These are phyloP conservation scores for Polydrusus tereticollis DNA, from an alignment of 2,888 invertebrate species.

Conservation along the genomic window DNA sequence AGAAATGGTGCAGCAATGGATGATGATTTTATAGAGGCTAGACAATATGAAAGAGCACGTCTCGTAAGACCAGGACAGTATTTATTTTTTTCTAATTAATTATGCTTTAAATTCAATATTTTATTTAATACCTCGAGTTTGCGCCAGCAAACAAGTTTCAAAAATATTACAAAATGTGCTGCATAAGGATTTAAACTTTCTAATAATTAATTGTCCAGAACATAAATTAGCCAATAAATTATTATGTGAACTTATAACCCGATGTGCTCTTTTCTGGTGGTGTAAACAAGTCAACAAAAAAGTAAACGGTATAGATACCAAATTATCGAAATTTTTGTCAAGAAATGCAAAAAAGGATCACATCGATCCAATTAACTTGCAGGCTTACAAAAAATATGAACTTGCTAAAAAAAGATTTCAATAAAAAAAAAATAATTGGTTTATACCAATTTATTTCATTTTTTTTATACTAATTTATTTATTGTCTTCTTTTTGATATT, in stretches of 20 bases:
- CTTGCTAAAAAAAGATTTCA: too few species aligned
- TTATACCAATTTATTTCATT: too few species aligned
- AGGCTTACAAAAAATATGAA: too few species aligned
- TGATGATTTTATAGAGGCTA: conserved; percentile 22
- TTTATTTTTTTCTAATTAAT: conserved; percentile 1
- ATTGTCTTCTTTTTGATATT: too few species aligned
- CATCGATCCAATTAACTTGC: too few species aligned
- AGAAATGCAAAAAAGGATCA: too few species aligned
- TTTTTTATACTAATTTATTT: too few species aligned
- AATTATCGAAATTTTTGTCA: too few species aligned
- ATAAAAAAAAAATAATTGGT: too few species aligned
- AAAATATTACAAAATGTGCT: background rate
- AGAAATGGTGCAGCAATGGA: background rate
- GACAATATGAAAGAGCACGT: conserved; percentile 21
- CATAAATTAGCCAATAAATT: background rate
- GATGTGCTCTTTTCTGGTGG: too few species aligned
- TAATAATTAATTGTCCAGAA: background rate
- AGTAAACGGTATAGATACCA: too few species aligned
- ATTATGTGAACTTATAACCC: background rate
- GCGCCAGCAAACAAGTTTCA: background rate
- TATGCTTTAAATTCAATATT: background rate
- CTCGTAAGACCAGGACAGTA: conserved; percentile 18
- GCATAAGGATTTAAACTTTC: background rate
- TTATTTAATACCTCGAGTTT: conserved; percentile 15
- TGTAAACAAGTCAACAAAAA: too few species aligned